Base-by-base conservation (phyloP, 2,888 invertebrate species). In the Monopis laevigella region DNA sequence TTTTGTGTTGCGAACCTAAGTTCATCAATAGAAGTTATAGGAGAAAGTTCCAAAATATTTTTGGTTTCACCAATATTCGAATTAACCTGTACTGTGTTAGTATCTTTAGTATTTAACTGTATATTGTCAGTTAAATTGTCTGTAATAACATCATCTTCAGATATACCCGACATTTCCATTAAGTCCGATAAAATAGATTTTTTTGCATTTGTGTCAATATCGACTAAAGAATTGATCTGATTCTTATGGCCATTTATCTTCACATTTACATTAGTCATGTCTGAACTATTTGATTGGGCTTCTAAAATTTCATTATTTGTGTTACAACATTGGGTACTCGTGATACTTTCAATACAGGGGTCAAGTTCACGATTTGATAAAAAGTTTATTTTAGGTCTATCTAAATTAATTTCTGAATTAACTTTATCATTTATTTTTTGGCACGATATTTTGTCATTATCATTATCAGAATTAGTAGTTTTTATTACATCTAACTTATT, bases 121-220 rank as follows among this genome's bases (percentile, higher is more conserved):
- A n/a, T n/a, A n/a, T n/a, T n/a, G n/a, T 3, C 30, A 3, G 30
- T 30, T 3, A 14, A 13, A 14, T 11, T 16, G 13, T 29, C 30
- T 2, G 28, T 7, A 16, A 11, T 34, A 1, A 12, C 14, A 18
- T 78, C 77, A 46, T 74, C 74, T 41, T 61, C 53, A 8, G 64
- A 63, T 51, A 80, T 80, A 7, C 80, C 80, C 7, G 78, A 78
- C 73, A 80, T 74, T 60, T 69, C 67, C 80, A 80, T 80, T 46
- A 80, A 59, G 53, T 78, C 77, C 0, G 75, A 77, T 19, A 80
- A 46, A 48, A 80, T 60, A 34, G 68, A 60, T 49, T 73, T 72
- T 49, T 59, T 41, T 8, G n/a, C 24, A 35, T 24, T 11, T 8
- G 16, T 16, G 27, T 36, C 36, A 16, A n/a, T n/a, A 24, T 14